A percentile compares a stretch with the other conserved stretches of the same genome.
Evolutionary conservation across 1,140 invertebrate genomes (phyloP).

Genomic region (Ladona fulva): DNA sequence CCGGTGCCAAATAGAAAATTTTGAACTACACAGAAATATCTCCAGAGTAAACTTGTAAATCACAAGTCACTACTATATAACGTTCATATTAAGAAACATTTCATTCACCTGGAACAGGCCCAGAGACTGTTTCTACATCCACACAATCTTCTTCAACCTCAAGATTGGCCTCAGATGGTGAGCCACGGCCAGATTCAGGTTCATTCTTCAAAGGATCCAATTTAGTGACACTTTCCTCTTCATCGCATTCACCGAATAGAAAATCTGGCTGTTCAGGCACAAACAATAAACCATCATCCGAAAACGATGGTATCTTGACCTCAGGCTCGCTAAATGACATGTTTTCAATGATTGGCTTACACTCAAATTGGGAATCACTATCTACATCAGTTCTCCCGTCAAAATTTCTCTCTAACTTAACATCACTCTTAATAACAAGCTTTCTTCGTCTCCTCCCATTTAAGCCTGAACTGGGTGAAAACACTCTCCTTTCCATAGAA

Average conservation of each 20-base stretch:
- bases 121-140: slow-evolving; percentile 27
- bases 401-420: background rate
- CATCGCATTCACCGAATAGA: slow-evolving; percentile 13
- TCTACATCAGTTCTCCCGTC: background rate
- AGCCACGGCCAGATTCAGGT: background rate
- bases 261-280: background rate
- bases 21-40: too few relatives aligned
- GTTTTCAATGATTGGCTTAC: background rate
- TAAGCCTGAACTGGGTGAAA: too few relatives aligned
- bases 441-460: background rate
- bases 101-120: slow-evolving; percentile 28
- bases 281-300: background rate
- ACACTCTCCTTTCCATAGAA: slow-evolving; percentile 2
- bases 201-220: slow-evolving; percentile 11
- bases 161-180: background rate
- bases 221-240: slow-evolving; percentile 15
- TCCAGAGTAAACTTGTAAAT: too few relatives aligned
- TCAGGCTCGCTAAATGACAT: background rate
- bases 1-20: too few relatives aligned
- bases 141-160: slow-evolving; percentile 24
- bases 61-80: too few relatives aligned
- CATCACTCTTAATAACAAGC: background rate
- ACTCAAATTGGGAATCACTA: background rate
- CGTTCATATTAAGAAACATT: too few relatives aligned
- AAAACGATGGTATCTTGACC: background rate